Evolutionary conservation across 2,797 vertebrate species (phyloP).

Genomic region (Hyperoplus lanceolatus): DNA sequence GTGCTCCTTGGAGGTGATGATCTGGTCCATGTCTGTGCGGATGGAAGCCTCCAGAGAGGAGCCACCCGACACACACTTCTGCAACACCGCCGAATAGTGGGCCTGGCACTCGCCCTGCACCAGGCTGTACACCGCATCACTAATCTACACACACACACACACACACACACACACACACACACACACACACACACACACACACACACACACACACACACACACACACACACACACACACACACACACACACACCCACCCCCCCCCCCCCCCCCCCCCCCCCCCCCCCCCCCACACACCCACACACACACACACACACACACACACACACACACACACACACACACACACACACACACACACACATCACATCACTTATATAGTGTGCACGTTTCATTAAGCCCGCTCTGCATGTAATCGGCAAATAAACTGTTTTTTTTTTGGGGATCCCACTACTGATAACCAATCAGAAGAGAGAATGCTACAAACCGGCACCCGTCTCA

Average conservation of each 20-base stretch:
- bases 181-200: conserved; percentile 9
- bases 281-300: conserved; percentile 7
- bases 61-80: conserved; percentile 84
- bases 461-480: too few species aligned
- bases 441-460: too few species aligned
- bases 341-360: conserved; percentile 8
- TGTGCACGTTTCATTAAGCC: too few species aligned
- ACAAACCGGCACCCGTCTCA: too few species aligned
- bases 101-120: conserved; percentile 88
- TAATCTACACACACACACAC: conserved; percentile 84
- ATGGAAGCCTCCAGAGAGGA: conserved; percentile 89
- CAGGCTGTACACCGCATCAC: conserved; percentile 90
- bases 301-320: not conserved
- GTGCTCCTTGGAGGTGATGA: conserved; percentile 96
- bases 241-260: too few species aligned
- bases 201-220: too few species aligned
- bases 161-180: not conserved
- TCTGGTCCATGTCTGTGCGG: conserved; percentile 96
- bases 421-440: too few species aligned
- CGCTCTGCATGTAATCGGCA: too few species aligned
- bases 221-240: too few species aligned
- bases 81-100: conserved; percentile 81
- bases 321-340: not conserved
- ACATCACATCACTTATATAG: not conserved
- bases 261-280: too few species aligned